phyloP scores from a whole-genome alignment of 2,113 vertebrate species.

The Platycercus adscitus region DNA sequence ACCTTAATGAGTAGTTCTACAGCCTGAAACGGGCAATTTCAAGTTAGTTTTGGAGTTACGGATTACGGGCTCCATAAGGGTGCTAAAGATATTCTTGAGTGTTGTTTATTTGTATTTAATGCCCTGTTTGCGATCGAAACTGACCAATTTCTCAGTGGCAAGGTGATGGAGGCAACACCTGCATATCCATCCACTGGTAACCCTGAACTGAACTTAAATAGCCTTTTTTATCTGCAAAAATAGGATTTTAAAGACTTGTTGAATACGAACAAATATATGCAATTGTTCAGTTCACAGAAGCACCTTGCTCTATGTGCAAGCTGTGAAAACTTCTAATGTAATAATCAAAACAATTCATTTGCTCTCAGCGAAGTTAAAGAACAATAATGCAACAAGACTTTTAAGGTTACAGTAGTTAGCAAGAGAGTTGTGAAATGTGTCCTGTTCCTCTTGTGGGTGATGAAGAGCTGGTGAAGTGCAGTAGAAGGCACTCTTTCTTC shows the following conservation, averaged over 20 bases:
- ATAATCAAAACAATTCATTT: constrained; percentile 42
- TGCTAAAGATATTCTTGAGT: constrained; percentile 36
- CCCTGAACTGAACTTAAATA: constrained; percentile 56
- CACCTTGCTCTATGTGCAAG: constrained; percentile 57
- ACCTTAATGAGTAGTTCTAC: constrained; percentile 41
- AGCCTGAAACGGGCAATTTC: constrained; percentile 51
- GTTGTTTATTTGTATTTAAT: constrained; percentile 5
- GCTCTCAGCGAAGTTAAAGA: constrained; percentile 56
- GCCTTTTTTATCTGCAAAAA: constrained; percentile 67
- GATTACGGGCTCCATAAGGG: constrained; percentile 29
- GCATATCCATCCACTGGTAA: neutral
- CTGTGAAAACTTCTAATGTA: constrained; percentile 51
- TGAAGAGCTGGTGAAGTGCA: neutral
- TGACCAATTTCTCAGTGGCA: constrained; percentile 21
- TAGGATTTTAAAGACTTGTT: constrained; percentile 63
- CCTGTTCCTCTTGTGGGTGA: neutral
- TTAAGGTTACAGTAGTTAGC: neutral
- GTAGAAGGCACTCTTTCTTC: neutral
- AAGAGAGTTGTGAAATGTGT: neutral
- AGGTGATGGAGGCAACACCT: constrained; percentile 41
- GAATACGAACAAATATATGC: constrained; percentile 77
- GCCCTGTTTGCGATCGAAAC: constrained; percentile 16
- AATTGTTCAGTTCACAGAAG: constrained; percentile 69
- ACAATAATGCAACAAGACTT: constrained; percentile 12
- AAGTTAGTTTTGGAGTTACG: constrained; percentile 33